Conservation (phyloP, 2,888 invertebrate genomes). For the Tiliacea aurago region DNA sequence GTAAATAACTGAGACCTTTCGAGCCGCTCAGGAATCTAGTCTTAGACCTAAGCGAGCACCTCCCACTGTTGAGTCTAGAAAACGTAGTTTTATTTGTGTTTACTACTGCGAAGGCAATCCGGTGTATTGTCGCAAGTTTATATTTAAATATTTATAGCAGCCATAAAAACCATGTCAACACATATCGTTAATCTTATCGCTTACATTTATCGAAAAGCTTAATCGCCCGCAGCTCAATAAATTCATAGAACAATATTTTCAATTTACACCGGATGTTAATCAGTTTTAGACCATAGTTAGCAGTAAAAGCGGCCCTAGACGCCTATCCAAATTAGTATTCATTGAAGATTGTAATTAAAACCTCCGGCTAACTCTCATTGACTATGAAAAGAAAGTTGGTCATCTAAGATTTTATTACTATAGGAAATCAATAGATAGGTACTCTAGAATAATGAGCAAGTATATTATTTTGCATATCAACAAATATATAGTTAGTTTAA, state of each 20-base stretch:
- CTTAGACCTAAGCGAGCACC: constrained; percentile 64
- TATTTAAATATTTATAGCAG: constrained; percentile 36
- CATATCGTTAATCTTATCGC: constrained; percentile 23
- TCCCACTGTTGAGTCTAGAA: constrained; percentile 47
- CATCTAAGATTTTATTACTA: constrained; percentile 34
- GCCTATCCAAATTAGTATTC: constrained; percentile 34
- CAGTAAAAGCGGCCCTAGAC: constrained; percentile 28
- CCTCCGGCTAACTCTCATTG: constrained; percentile 2
- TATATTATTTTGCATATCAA: constrained; percentile 35
- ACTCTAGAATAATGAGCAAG: constrained; percentile 19
- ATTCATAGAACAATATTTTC: neutral
- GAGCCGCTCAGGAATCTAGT: constrained; percentile 69
- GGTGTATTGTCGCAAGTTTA: constrained; percentile 35
- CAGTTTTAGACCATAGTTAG: constrained; percentile 1
- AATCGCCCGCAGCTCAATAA: neutral
- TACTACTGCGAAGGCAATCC: constrained; percentile 36
- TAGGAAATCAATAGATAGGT: constrained; percentile 20
- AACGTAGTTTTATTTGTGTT: constrained; percentile 52
- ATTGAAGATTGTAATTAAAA: constrained; percentile 33
- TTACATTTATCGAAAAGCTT: constrained; percentile 5
- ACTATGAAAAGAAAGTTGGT: constrained; percentile 39
- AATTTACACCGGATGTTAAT: constrained; percentile 26
- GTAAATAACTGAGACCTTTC: constrained; percentile 74
- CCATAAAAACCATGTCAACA: constrained; percentile 37
- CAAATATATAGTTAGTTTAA: constrained; percentile 17